Base-by-base conservation (phyloP, 2,888 invertebrate species). In the Cheilosia impressa region DNA sequence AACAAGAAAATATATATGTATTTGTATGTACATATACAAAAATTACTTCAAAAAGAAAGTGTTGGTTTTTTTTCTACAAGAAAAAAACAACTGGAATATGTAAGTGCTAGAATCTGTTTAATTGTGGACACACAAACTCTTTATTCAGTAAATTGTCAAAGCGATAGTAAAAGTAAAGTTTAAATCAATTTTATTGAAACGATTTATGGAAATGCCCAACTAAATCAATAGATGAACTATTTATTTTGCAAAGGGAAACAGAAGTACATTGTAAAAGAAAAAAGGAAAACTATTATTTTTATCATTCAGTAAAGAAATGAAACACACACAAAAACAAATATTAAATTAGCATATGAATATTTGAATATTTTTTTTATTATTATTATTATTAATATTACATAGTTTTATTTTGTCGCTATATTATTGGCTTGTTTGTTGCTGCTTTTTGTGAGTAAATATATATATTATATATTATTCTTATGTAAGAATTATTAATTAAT, bases 381-480 rank as follows among this genome's bases (percentile, higher is more conserved):
- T 65, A 76, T 69, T 77, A 87, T 81, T 87, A 82, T 87, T 82
- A 81, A 73, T 78, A 82, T 73, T 77, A 58, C 73, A 82, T 78
- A 77, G 73, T 82, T 82, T 87, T 87, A 87, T 87, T 87, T 87
- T 78, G 82, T 87, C 87, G 82, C 87, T 87, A 87, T 87, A 87
- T 87, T 88, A 88, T 89, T 88, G 88, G 90, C 91, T 91, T 91
- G 91, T 91, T 91, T 91, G 91, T 91, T 91, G 92, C 90, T 89
- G 92, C 91, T 91, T 91, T 91, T 90, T 90, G 90, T 91, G 90
- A 90, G 89, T 90, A 89, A 89, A 88, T 88, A 88, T 88, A 84
- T 84, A 80, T 85, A 85, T 85, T 85, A 81, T 85, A 85, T 85
- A 81, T 81, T 85, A 85, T 85, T 83, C 76, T 85, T 85, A 81